These are phyloP conservation scores for Rhea pennata DNA, from an alignment of 2,113 vertebrate species.

Conservation along the genomic window DNA sequence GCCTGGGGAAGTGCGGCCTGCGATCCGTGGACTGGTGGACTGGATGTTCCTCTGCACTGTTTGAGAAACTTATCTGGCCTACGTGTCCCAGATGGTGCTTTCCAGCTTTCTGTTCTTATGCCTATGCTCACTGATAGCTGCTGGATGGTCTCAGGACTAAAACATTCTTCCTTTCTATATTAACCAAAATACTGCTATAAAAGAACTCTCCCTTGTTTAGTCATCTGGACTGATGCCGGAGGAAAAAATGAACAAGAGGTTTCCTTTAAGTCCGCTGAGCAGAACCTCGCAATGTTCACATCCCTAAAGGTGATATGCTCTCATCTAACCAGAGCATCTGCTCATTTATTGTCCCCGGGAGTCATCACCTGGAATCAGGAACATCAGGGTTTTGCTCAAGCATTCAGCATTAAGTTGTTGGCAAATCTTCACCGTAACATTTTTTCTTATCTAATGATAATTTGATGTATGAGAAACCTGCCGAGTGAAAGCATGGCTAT, in stretches of 20 bases:
- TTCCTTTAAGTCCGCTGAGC: slow-evolving; percentile 56
- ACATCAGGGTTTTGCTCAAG: slow-evolving; percentile 51
- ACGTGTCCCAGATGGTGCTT: not conserved
- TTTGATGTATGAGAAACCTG: slow-evolving; percentile 70
- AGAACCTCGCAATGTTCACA: slow-evolving; percentile 48
- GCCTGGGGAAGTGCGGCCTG: not conserved
- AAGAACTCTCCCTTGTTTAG: slow-evolving; percentile 47
- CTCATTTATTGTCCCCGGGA: slow-evolving; percentile 66
- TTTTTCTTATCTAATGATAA: slow-evolving; percentile 73
- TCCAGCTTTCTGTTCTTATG: not conserved
- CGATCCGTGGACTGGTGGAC: not conserved
- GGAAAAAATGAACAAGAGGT: slow-evolving; percentile 54
- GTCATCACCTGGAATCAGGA: slow-evolving; percentile 66
- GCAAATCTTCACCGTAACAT: slow-evolving; percentile 34
- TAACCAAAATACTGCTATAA: slow-evolving; percentile 10
- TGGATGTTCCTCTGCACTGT: not conserved
- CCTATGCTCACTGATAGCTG: not conserved
- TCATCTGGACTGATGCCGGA: slow-evolving; percentile 49
- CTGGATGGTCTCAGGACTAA: slow-evolving; percentile 15
- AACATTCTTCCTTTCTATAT: not conserved
- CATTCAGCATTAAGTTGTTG: slow-evolving; percentile 58
- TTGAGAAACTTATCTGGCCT: not conserved
- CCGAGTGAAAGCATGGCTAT: slow-evolving; percentile 47
- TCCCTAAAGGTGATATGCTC: slow-evolving; percentile 63
- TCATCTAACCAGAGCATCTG: slow-evolving; percentile 67